Evolutionary conservation across 2,888 invertebrate species (phyloP), one percentile per base, ranked within the genome.

Genomic region (Morinoia aosen): DNA sequence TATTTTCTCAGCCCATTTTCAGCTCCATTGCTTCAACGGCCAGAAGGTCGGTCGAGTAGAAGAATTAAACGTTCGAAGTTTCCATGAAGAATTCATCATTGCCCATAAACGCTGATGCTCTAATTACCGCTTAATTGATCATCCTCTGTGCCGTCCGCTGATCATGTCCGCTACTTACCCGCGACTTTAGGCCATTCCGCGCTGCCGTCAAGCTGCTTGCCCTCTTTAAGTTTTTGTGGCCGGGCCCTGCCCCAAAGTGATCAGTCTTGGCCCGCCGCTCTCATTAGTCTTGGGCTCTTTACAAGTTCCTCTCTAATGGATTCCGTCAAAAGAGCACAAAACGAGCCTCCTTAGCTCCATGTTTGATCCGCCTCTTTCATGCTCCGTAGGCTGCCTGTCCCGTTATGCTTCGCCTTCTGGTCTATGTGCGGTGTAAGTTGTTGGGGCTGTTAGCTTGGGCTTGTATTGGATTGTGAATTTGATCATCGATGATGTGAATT

Each of bases 231-330:
- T 93, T 93, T 93, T 93, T 93, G 19, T 25, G 19, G 57, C 25
- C 14, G 33, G 33, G 11, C 56, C 19, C 16, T 11, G 57, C 57
- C 33, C 93, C 16, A 57, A n/a, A 93, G 93, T 93, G 48, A 93
- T 93, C 93, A 56, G 93, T 93, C 93, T 93, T 93, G 57, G 57
- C 57, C 57, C 57, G 93, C 93, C 57, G 93, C 93, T 93, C 93
- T 93, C 93, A 93, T 93, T 93, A 93, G 93, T 93, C 93, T 93
- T 93, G 57, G 93, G 57, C 93, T 93, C 93, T 93, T 93, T 93
- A 93, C 93, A 93, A 93, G 93, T 93, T 93, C 57, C 58, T 93
- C 93, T 57, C 93, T 93, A 93, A 93, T 93, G 93, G 93, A 57
- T 93, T 93, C 93, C 48, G 33, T 57, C 93, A 93, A 93, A 93